Evolutionary conservation across 2,888 invertebrate genomes (phyloP), one percentile per base, ranked within the genome.

Genomic region (Subacronicta megacephala): DNA sequence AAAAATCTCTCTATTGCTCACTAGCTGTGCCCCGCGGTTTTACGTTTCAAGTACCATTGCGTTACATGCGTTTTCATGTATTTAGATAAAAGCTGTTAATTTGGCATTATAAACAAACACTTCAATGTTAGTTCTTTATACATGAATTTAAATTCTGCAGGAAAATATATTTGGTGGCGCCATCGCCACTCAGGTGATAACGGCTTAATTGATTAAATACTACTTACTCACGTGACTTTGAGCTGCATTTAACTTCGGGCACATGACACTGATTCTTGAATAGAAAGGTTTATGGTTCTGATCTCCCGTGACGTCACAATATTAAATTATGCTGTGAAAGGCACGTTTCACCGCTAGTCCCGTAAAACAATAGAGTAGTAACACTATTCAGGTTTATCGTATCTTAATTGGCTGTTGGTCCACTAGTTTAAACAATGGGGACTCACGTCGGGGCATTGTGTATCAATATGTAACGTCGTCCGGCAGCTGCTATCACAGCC

Each of bases 221-320:
- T 41, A 66, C 66, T 70, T 41, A 66, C 66, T 70, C 52, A 70
- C 66, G 64, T 70, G 56, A 69, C 37, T 51, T 20, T 43, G 26
- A 23, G 36, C n/a, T 45, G 33, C 35, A 15, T 13, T 7, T n/a
- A 12, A n/a, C 18, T 65, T 54, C 16, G 38, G 42, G 35, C 51
- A 62, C 49, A 68, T 61, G 37, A 7, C 50, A 29, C 56, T 42
- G 38, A 47, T 44, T 31, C 17, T 43, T 44, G 17, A 38, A 15
- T 31, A 23, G 4, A n/a, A n/a, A n/a, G 16, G 23, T 33, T 26
- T 5, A 31, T n/a, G 17, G n/a, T 15, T 44, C 12, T 58, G 13
- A 36, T 44, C 31, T 43, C 20, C 10, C n/a, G 20, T 47, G n/a
- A 46, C 12, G 20, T 35, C 37, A 65, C 38, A 10, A 15, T 29